phyloP scores from a whole-genome alignment of 2,113 vertebrate species.

The Lota lota region DNA sequence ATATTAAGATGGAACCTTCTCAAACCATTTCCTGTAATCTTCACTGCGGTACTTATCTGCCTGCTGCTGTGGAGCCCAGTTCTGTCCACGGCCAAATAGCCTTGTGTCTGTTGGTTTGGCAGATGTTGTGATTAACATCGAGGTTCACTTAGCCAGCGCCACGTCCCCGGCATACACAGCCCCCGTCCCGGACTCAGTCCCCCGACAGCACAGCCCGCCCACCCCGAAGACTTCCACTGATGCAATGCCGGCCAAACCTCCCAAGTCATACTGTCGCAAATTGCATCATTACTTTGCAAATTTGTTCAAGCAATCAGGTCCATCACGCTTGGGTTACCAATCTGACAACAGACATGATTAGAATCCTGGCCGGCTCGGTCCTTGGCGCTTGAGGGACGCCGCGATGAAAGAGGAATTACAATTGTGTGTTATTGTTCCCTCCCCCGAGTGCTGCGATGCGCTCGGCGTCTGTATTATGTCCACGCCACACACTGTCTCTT shows the following conservation, averaged over 20 bases:
- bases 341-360: conserved; percentile 72
- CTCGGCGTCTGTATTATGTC: conserved; percentile 19
- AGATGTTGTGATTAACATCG: conserved; percentile 28
- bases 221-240: conserved; percentile 25
- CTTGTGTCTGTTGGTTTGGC: conserved; percentile 1
- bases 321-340: conserved; percentile 64
- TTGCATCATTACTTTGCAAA: conserved; percentile 75
- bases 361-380: conserved; percentile 54
- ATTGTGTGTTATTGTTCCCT: conserved; percentile 59
- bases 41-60: too few species aligned
- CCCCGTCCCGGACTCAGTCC: not conserved
- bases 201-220: not conserved
- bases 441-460: conserved; percentile 23
- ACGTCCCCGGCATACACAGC: not conserved
- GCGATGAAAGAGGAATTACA: conserved; percentile 66
- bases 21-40: too few species aligned
- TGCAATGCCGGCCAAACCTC: conserved; percentile 29
- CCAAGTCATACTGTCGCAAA: conserved; percentile 53
- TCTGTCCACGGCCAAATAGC: not conserved
- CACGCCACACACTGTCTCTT: conserved; percentile 33
- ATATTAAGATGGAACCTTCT: too few species aligned
- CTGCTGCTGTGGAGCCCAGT: not conserved
- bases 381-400: conserved; percentile 50
- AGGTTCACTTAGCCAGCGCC: conserved; percentile 33
- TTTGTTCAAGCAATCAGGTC: conserved; percentile 74